These are phyloP conservation scores for Polypterus bichir DNA, from an alignment of 2,113 vertebrate genomes.

Conservation along the genomic window DNA sequence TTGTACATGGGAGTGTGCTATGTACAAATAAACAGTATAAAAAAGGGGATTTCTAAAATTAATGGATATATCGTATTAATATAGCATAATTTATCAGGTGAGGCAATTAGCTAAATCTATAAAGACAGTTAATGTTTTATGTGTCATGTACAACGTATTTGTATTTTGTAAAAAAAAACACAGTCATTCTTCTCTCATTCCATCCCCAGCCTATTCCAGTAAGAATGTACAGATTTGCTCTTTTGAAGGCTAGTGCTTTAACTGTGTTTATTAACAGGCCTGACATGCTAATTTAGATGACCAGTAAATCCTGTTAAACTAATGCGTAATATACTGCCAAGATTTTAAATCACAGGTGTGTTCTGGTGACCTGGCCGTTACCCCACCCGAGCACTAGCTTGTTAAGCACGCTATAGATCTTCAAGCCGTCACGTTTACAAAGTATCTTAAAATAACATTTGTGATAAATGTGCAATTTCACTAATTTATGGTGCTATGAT, in stretches of 20 bases:
- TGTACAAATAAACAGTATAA: no score
- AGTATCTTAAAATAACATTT: conserved; percentile 92
- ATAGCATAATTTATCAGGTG: no score
- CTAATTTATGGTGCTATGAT: conserved; percentile 87
- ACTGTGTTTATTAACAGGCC: conserved; percentile 27
- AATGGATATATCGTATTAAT: no score
- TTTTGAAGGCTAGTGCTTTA: background rate
- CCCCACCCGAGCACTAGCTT: conserved; percentile 48
- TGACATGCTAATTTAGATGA: conserved; percentile 29
- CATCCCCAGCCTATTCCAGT: no score
- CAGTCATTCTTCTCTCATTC: no score
- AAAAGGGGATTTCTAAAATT: no score
- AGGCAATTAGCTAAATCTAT: no score
- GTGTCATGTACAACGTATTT: no score
- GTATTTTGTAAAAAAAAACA: no score
- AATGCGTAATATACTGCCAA: conserved; percentile 22
- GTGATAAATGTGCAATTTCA: conserved; percentile 98
- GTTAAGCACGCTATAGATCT: conserved; percentile 56
- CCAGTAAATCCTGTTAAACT: conserved; percentile 23
- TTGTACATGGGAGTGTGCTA: no score
- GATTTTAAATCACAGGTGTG: conserved; percentile 57
- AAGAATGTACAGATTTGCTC: no score
- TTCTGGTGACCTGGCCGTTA: conserved; percentile 55
- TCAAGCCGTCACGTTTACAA: conserved; percentile 62
- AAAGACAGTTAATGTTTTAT: no score